These are phyloP conservation scores for Lutjanus campechanus DNA, from an alignment of 2,797 vertebrate species.

Conservation along the genomic window DNA sequence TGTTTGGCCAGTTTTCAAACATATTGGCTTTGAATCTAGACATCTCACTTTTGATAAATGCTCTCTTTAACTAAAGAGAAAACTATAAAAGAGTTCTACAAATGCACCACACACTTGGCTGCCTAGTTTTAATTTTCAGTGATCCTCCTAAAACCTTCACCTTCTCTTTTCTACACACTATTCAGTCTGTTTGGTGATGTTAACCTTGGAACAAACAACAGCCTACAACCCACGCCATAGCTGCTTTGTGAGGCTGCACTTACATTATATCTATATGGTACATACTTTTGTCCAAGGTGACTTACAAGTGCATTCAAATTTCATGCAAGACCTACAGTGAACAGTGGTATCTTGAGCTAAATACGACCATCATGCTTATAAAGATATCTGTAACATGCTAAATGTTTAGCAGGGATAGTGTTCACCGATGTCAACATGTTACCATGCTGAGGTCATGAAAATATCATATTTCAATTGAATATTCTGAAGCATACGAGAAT, in stretches of 20 bases:
- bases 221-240: neutral
- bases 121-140: neutral
- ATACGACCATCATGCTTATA: too few species aligned
- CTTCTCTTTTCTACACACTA: neutral
- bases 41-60: neutral
- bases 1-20: neutral
- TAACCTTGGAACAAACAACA: neutral
- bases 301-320: neutral
- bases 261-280: neutral
- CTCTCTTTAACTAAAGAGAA: neutral
- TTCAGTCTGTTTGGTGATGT: conserved; percentile 3
- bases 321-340: neutral
- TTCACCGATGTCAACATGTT: neutral
- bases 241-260: neutral
- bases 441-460: neutral
- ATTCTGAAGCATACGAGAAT: too few species aligned
- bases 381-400: neutral
- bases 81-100: neutral
- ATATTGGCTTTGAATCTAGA: neutral
- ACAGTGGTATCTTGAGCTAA: neutral
- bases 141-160: neutral
- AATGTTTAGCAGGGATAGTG: too few species aligned
- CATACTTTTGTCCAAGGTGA: neutral
- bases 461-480: too few species aligned
- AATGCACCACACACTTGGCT: neutral